Conservation (phyloP, 2,797 vertebrate species). For the Rhinatrema bivittatum region DNA sequence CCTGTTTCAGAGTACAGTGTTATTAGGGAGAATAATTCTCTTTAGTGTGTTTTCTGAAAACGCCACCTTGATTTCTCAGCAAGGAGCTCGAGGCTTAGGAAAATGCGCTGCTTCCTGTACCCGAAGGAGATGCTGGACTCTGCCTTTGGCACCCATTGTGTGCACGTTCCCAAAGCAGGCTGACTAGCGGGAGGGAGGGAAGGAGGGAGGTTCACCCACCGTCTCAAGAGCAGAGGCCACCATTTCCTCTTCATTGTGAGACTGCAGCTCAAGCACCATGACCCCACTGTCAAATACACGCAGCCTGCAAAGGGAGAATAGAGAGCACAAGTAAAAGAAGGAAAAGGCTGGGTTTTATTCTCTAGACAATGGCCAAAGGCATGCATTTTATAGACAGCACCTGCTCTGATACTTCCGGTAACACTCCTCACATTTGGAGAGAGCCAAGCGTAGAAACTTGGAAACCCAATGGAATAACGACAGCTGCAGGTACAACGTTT, state of each 20-base stretch:
- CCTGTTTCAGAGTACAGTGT: no score
- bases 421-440: background rate
- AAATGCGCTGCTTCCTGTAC: no score
- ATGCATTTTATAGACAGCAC: background rate
- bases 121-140: constrained; percentile 30
- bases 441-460: background rate
- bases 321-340: background rate
- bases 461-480: no score
- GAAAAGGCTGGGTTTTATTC: background rate
- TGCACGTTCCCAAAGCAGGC: background rate
- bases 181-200: no score
- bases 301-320: constrained; percentile 71
- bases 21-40: no score
- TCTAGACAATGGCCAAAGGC: no score
- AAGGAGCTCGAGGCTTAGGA: no score
- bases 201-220: constrained; percentile 53
- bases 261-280: constrained; percentile 97
- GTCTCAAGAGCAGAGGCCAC: constrained; percentile 89
- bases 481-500: no score
- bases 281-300: constrained; percentile 96
- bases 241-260: constrained; percentile 97
- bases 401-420: background rate
- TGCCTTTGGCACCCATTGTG: constrained; percentile 2
- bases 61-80: no score
- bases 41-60: no score